Evolutionary conservation across 2,888 invertebrate species (phyloP).

Genomic region (Caenorhabditis imperialis): DNA sequence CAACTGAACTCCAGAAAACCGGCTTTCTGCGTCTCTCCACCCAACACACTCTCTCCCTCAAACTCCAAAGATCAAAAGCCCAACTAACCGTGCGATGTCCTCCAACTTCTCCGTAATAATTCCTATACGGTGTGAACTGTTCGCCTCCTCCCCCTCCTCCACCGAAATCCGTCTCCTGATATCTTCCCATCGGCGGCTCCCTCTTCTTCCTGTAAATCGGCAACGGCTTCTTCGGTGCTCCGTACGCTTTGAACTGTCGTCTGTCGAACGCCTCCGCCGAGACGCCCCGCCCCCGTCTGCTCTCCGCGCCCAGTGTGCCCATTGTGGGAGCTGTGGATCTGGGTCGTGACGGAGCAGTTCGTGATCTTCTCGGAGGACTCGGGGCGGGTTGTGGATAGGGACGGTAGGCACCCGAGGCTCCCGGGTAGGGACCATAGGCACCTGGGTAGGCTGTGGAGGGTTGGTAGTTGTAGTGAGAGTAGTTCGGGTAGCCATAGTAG

Average conservation of each 20-base stretch:
- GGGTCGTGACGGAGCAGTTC: conserved; percentile 69
- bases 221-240: conserved; percentile 45
- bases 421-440: conserved; percentile 64
- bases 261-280: conserved; percentile 63
- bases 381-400: conserved; percentile 71
- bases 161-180: conserved; percentile 68
- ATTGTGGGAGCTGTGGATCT: conserved; percentile 55
- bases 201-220: conserved; percentile 69
- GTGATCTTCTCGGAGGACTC: conserved; percentile 65
- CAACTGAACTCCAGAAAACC: too few relatives aligned
- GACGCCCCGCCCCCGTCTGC: conserved; percentile 57
- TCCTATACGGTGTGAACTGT: conserved; percentile 39
- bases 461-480: conserved; percentile 56
- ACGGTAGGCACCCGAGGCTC: conserved; percentile 65
- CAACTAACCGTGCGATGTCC: conserved; percentile 23
- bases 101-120: conserved; percentile 49
- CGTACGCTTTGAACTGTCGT: conserved; percentile 44
- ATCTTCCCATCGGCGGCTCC: conserved; percentile 54
- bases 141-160: conserved; percentile 35
- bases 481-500: conserved; percentile 50
- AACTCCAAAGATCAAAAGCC: too few relatives aligned
- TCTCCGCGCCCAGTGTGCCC: conserved; percentile 47
- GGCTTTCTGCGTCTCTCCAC: too few relatives aligned
- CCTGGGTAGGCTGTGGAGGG: conserved; percentile 57
- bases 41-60: too few relatives aligned